phyloP scores from a whole-genome alignment of 2,113 vertebrate species.

The zebrafish (Danio rerio) region GRCz12tu NC_133179.1:19267001-19267500 shows the following conservation, averaged over 20 bases:
- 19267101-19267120: constrained; percentile 71
- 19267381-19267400: not conserved
- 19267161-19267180: not conserved
- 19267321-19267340: not conserved
- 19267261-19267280: not conserved
- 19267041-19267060: constrained; percentile 88
- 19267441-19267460: not conserved
- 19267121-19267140: constrained; percentile 38
- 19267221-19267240: not conserved
- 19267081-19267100: constrained; percentile 81
- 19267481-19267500: not conserved
- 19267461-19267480: not conserved
- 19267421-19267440: not conserved
- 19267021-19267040: constrained; percentile 89
- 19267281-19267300: too few species aligned
- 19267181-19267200: not conserved
- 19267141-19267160: constrained; percentile 6
- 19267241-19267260: not conserved
- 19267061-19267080: constrained; percentile 87
- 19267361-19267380: not conserved
- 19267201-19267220: not conserved
- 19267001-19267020: constrained; percentile 98
- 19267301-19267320: too few species aligned
- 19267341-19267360: not conserved
- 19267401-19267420: not conserved